Evolutionary conservation across 2,888 invertebrate species (phyloP).

Genomic region (Dynastes hyllus): DNA sequence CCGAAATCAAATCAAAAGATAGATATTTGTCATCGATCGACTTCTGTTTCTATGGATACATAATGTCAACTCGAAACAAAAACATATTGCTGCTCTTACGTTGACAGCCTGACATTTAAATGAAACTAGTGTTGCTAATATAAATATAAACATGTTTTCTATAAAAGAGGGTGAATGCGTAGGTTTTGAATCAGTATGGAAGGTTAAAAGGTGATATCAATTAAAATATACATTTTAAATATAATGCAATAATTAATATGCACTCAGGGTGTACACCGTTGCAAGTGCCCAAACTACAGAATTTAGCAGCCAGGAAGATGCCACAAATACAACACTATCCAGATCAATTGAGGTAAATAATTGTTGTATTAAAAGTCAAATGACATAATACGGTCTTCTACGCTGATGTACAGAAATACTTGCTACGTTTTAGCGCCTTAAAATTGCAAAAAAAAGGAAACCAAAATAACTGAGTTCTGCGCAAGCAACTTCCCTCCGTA

Average conservation of each 20-base stretch:
- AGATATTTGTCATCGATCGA: neutral
- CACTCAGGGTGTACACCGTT: conserved; percentile 62
- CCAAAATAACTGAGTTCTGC: too few species aligned
- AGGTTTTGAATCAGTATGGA: conserved; percentile 72
- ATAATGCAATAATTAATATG: conserved; percentile 18
- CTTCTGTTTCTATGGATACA: conserved; percentile 18
- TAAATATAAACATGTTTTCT: conserved; percentile 67
- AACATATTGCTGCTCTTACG: neutral
- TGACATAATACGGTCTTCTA: neutral
- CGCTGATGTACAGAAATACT: neutral
- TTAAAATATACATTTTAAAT: neutral
- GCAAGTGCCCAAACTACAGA: conserved; percentile 65
- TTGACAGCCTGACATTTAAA: neutral
- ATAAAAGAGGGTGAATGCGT: conserved; percentile 71
- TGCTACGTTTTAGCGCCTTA: neutral
- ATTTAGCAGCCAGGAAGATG: conserved; percentile 61
- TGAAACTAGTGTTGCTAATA: neutral
- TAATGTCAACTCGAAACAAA: neutral
- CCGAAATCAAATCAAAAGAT: too few species aligned
- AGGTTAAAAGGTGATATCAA: conserved; percentile 66
- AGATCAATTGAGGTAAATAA: conserved; percentile 61
- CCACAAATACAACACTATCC: conserved; percentile 64
- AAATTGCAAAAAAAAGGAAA: neutral
- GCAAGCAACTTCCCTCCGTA: too few species aligned
- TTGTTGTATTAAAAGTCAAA: neutral